Base-by-base conservation (phyloP, 2,113 vertebrate genomes). In the Zootoca vivipara region DNA sequence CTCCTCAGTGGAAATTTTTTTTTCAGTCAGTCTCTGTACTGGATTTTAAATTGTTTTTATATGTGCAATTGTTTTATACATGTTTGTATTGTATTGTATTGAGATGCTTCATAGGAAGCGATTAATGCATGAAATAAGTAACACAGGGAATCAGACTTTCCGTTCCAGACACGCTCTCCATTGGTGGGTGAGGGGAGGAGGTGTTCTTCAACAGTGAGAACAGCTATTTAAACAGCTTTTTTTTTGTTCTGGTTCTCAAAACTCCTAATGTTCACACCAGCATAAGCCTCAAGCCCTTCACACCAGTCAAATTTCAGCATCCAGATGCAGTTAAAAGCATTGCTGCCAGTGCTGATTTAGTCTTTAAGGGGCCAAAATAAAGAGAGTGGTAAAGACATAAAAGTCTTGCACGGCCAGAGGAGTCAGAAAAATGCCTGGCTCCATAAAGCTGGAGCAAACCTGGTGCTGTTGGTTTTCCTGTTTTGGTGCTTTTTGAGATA, bases 371-470 rank as follows among this genome's bases (percentile, higher is more conserved):
- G 93, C 94, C 95, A 95, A 85, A 0, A 10, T 2, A 84, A 93
- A 95, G 93, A 88, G 70, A 92, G 85, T 75, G 87, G 93, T 82
- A 92, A 93, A 93, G 78, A 70, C 83, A 91, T 89, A 82, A 22
- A 87, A 77, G 56, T 86, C 85, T 64, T 69, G 42, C 80, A 62
- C 7, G 75, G 92, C 89, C 79, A 46, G 86, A 79, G 74, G 79
- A 89, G 85, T 42, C n/a, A 86, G 87, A 46, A 78, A 87, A 92
- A 82, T 0, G 0, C 67, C 84, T 79, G 13, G 7, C 26, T 82
- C 81, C 67, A 73, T 0, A 30, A 87, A 88, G 74, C 72, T 72
- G 88, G 91, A 86, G 78, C 52, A 79, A n/a, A 0, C 0, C 75
- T 1, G 30, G 46, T 81, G 74, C 89, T 90, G 73, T 88, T 30